phyloP scores from a whole-genome alignment of 2,888 invertebrate species.

The Cacoxenus indagator region DNA sequence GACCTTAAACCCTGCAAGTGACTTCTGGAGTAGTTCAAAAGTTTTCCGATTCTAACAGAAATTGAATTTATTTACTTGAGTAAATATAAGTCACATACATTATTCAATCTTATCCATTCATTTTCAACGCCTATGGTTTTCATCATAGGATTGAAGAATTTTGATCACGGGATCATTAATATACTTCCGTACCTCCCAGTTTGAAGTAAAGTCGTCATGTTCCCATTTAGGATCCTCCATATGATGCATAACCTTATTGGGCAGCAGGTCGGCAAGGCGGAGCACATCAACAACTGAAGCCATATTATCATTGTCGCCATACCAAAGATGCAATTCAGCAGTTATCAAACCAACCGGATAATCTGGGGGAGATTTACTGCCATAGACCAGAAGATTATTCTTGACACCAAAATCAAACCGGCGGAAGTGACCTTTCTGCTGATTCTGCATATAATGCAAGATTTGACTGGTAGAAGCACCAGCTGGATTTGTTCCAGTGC shows the following conservation, averaged over 20 bases:
- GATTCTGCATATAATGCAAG: constrained; percentile 58
- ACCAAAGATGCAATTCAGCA: constrained; percentile 53
- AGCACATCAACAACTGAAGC: constrained; percentile 57
- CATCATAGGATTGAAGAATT: constrained; percentile 50
- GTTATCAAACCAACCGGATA: constrained; percentile 52
- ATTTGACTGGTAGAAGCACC: constrained; percentile 62
- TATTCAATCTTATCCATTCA: background rate
- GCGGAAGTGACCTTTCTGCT: constrained; percentile 53
- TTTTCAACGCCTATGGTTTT: background rate
- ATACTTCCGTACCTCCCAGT: constrained; percentile 41
- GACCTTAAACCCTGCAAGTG: no score
- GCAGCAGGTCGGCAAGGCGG: constrained; percentile 41
- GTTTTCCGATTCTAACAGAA: no score
- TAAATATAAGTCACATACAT: no score
- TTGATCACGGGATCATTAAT: constrained; percentile 53
- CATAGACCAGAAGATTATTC: constrained; percentile 49
- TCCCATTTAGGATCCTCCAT: constrained; percentile 52
- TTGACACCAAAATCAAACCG: constrained; percentile 52
- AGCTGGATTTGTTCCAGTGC: constrained; percentile 53
- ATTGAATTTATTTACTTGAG: no score
- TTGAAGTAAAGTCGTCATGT: constrained; percentile 49
- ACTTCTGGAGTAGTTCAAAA: no score
- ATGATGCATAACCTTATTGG: constrained; percentile 45
- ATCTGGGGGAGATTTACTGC: constrained; percentile 47
- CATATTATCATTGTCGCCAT: constrained; percentile 53